These are phyloP conservation scores for Diarsia mendica DNA, from an alignment of 2,888 invertebrate species.

Conservation along the genomic window DNA sequence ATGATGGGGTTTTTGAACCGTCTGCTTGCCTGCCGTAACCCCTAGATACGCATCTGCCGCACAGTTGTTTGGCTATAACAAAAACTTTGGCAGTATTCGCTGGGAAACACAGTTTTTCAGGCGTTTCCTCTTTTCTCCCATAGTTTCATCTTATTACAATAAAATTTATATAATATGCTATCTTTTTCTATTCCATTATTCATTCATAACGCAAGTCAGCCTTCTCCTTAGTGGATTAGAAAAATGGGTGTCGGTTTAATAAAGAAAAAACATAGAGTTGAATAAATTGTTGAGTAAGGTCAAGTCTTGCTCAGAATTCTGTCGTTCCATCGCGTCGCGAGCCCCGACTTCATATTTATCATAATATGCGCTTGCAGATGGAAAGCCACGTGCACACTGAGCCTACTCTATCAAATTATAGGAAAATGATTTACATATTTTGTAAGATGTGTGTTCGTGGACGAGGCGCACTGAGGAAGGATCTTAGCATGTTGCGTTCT, in stretches of 20 bases:
- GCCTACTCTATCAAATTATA: neutral
- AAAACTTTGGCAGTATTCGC: no score
- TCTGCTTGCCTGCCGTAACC: no score
- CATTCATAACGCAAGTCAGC: neutral
- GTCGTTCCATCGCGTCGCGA: neutral
- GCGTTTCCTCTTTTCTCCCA: no score
- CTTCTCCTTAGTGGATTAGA: neutral
- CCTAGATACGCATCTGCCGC: no score
- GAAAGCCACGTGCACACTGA: slow-evolving; percentile 3
- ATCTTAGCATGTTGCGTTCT: no score
- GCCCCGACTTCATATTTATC: slow-evolving; percentile 13
- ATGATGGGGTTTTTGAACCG: no score
- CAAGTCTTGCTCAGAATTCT: slow-evolving; percentile 2
- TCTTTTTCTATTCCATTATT: neutral
- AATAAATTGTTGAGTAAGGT: slow-evolving; percentile 1
- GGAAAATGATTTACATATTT: accelerated
- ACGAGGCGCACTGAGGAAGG: no score
- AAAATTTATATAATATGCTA: no score
- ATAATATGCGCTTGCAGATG: slow-evolving; percentile 1
- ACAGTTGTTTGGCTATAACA: no score
- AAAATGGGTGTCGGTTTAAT: neutral
- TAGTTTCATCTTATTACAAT: no score
- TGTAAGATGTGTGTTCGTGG: no score
- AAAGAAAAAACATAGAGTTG: neutral
- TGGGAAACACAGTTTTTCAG: no score